Evolutionary conservation across 2,888 invertebrate genomes (phyloP), one percentile per base, ranked within the genome.

Genomic region (Pseudanteris insignis): DNA sequence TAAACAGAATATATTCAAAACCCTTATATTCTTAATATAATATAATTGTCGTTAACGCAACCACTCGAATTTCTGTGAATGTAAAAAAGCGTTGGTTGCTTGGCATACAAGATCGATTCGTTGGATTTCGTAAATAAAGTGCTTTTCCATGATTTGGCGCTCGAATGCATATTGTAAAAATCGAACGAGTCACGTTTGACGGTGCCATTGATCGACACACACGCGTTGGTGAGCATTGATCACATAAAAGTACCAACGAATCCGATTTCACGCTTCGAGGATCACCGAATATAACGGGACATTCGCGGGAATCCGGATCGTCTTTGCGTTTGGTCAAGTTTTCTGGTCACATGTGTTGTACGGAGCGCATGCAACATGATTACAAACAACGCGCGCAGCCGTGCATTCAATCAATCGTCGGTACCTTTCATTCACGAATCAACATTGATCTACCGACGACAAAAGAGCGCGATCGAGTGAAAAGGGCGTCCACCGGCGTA

Each of bases 261-360:
- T 69, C 70, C 68, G 72, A 75, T 75, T 74, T 75, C 71, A 74
- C 71, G 75, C 69, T 73, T 60, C 69, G 11, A 2, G 67, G 66
- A 67, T 67, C 43, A 21, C 29, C 21, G 37, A 48, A 44, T 57
- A 51, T 55, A 61, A 47, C 40, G 54, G 48, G 57, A 54, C 48
- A 53, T 37, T 58, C 37, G 33, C 26, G 44, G 58, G 46, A 62
- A 64, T 59, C 46, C 43, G 48, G 54, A 51, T 53, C 54, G 47
- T 58, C 60, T 62, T 55, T 55, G 41, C 50, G 46, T 55, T 51
- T 51, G 61, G 61, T 62, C 46, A 62, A 55, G 55, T 55, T 46
- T 46, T 18, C 46, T 51, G 61, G 55, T 55, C 51, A 62, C 61
- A 51, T 28, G 46, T 40, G 32, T 43, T 30, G 37, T 21, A 32